phyloP scores from a whole-genome alignment of 1,140 invertebrate species.

The Helicoverpa armigera region DNA sequence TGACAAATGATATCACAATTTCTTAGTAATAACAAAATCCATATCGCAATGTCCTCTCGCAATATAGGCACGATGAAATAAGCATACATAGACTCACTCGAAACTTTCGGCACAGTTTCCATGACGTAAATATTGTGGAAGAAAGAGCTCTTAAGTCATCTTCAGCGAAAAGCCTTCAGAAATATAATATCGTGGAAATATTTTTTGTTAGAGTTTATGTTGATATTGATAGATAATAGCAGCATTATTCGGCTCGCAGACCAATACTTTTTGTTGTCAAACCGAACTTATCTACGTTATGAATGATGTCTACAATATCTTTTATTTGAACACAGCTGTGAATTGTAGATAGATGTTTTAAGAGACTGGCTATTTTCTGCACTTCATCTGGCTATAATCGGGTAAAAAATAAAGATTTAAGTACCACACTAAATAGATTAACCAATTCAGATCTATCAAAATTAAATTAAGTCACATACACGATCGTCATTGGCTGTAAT shows the following conservation, averaged over 20 bases:
- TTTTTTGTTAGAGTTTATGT: constrained; percentile 1
- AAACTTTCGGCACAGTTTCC: constrained; percentile 27
- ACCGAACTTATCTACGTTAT: constrained; percentile 20
- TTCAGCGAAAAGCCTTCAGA: constrained; percentile 5
- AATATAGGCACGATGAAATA: not conserved
- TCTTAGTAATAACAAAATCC: not conserved
- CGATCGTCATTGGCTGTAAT: too few species aligned
- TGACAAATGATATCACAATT: too few species aligned
- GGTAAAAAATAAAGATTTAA: too few species aligned
- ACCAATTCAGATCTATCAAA: too few species aligned
- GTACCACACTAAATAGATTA: too few species aligned
- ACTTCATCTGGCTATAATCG: too few species aligned
- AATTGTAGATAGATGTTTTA: not conserved
- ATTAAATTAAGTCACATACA: too few species aligned
- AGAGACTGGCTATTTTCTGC: too few species aligned
- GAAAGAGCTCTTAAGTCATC: constrained; percentile 29
- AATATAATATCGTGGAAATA: constrained; percentile 25
- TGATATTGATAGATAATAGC: constrained; percentile 12
- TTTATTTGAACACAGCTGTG: not conserved
- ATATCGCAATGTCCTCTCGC: not conserved
- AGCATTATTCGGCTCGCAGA: constrained; percentile 6
- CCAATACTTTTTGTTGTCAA: constrained; percentile 22
- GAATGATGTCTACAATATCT: constrained; percentile 27
- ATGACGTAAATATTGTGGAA: constrained; percentile 21
- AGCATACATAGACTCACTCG: not conserved